Evolutionary conservation across 2,113 vertebrate genomes (phyloP), one percentile per base, ranked within the genome.

Genomic region (Pseudorhombus dupliciocellatus): DNA sequence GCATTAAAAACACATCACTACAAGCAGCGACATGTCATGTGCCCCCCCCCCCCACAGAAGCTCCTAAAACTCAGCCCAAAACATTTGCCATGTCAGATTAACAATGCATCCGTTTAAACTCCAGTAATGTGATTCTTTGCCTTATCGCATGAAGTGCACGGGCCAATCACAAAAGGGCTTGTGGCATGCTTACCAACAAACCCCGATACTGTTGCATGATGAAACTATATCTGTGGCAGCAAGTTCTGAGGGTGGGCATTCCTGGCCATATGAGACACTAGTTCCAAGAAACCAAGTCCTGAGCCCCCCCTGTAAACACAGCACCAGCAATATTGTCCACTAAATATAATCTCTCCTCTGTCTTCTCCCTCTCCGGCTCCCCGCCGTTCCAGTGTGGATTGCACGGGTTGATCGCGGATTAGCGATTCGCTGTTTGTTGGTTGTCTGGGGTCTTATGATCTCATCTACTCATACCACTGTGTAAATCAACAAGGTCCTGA

Each of bases 171-270:
- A 94, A 90, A 94, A 87, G 92, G 79, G 40, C 34, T 80, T 24
- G 81, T 84, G 82, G 87, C 91, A 89, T 89, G 89, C 85, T 91
- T 88, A 90, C 89, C 91, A 92, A 93, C 78, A 86, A 79, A 79
- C 71, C 24, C 54, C 28, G 28, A 15, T 87, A 86, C 91, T 84
- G 90, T 93, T 95, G 94, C 93, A 86, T 90, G 93, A 93, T 94
- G 95, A 95, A 94, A 95, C 92, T 93, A 90, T 95, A 96, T 95
- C 95, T 93, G 94, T 88, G 94, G 91, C 93, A 44, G 16, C 40
- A 92, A 94, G 95, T 93, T 94, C 93, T 94, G 93, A 94, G 94
- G 94, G 94, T 92, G 93, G 93, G 91, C 94, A 95, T 97, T 97
- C 94, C 93, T 90, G 90, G 90, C 91, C 91, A 95, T 94, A 95